Base-by-base conservation (phyloP, 2,797 vertebrate genomes). In the Lepus townsendii region DNA sequence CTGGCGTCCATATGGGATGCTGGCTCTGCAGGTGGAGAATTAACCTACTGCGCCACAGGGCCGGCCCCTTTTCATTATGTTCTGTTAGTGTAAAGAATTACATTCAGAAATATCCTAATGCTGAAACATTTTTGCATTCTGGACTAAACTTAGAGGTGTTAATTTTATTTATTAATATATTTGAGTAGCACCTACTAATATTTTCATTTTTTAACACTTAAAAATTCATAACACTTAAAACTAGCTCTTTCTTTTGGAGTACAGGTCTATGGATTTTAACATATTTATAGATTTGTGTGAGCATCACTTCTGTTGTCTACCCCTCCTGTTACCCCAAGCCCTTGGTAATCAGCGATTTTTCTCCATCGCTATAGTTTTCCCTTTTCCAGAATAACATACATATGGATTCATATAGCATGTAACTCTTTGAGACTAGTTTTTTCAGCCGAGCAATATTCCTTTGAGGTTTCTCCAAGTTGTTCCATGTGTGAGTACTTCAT, bases 181-280 rank as follows among this genome's bases (percentile, higher is more conserved):
- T 78, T 90, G 32, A 8, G 69, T 30, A 84, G 12, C 17, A 84
- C 69, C 32, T 86, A 17, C 30, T 62, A 32, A 13, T 42, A 24
- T 84, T 54, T 79, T 68, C 30, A 66, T 66, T 84, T 93, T 86
- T 77, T n/a, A 62, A 54, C 20, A 52, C 24, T 90, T 62, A 69
- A 60, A 78, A 63, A 69, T 86, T 42, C 73, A 63, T 47, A 47
- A 24, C 13, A 57, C 11, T 77, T 42, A 54, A 80, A 92, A 82
- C 16, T 69, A 27, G 88, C 54, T 38, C 5, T 79, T 60, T 73
- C n/a, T 50, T 78, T 83, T 52, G 16, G 8, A 35, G 9, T 69
- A 60, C 30, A 83, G 24, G n/a, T n/a, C 42, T 77, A 60, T 83
- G 30, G 65, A 88, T 72, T 65, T 63, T 65, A 95, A 57, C 42